Evolutionary conservation across 2,797 vertebrate genomes (phyloP), one percentile per base, ranked within the genome.

Genomic region (Phataginus tetradactyla): DNA sequence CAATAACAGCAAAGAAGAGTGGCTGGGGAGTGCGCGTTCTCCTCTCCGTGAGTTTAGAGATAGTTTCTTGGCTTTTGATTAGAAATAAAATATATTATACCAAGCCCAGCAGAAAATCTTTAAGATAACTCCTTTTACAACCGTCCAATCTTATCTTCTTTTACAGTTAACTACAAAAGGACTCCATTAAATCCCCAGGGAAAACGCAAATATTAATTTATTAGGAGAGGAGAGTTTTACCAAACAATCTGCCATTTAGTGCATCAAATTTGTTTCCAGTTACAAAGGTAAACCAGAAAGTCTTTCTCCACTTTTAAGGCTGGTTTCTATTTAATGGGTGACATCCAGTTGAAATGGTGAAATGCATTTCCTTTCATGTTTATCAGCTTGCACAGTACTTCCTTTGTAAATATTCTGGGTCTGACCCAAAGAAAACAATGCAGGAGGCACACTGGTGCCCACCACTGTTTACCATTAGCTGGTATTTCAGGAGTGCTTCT

Each of bases 31-130:
- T 7, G n/a, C 32, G 59, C 95, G 45, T 49, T 91, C 83, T 39
- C 95, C 63, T 90, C 59, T 84, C 61, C 69, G 59, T 0, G 12
- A 83, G 59, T 79, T 75, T 92, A 77, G 66, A 63, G 39, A 94
- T 8, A n/a, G 90, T 20, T 96, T 95, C 49, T 78, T 92, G 42
- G 1, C 90, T 91, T 94, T 94, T 92, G 74, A 97, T 96, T 77
- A 91, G 93, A 98, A 97, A 91, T 72, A 49, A 96, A 95, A 96
- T 64, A 90, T 42, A 68, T 53, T 42, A 90, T 42, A 59, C 45
- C 34, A 86, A 87, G 87, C 32, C 64, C 53, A 5, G 32, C 0
- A 0, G 83, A 95, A 94, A 94, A 96, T 72, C 75, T 71, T 90
- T 66, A 90, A 80, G 79, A 85, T 37, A 90, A 1, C 66, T 72